Evolutionary conservation across 2,888 invertebrate genomes (phyloP), one percentile per base, ranked within the genome.

Genomic region (Drosophila antonietae): DNA sequence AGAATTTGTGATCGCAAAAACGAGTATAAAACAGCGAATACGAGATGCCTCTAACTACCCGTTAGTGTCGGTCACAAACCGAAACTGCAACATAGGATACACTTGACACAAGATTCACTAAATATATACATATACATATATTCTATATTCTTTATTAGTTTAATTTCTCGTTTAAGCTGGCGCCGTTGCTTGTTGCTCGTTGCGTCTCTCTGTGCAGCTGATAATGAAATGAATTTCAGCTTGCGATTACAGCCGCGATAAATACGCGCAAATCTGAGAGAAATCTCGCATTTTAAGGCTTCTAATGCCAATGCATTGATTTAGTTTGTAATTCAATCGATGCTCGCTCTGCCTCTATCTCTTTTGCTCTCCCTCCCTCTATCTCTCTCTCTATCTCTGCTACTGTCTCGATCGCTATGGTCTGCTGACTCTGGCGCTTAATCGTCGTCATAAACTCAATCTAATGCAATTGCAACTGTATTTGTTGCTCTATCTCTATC

Each of bases 1-100:
- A 91, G 90, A 90, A 86, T 90, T 93, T 93, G 93, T 93, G 93
- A 93, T 93, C 93, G 92, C 92, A 92, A 90, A 92, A 93, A 93
- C 93, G 93, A 93, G 93, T 92, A 55, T 37, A 93, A 87, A 51
- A 15, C 71, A 58, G 62, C 52, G 23, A 39, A 28, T 55, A 18
- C 64, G 62, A 56, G 59, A 46, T 43, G 44, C 23, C 23, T 18
- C 23, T 28, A 68, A 74, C 87, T 93, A 93, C 93, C 93, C 93
- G 93, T 93, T 93, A 93, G 92, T 93, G 93, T 93, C 93, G 93
- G 93, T 93, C 93, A 93, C 93, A 93, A 93, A 93, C 90, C 89
- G 91, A 92, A 93, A 92, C 90, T 88, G 90, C 90, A 87, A 91
- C 91, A 90, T 89, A 90, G 73, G 60, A 69, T 43, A 33, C 57